A percentile compares a stretch with the other conserved stretches of the same genome.
phyloP scores from a whole-genome alignment of 2,113 vertebrate species.

The Ctenomys sociabilis region DNA sequence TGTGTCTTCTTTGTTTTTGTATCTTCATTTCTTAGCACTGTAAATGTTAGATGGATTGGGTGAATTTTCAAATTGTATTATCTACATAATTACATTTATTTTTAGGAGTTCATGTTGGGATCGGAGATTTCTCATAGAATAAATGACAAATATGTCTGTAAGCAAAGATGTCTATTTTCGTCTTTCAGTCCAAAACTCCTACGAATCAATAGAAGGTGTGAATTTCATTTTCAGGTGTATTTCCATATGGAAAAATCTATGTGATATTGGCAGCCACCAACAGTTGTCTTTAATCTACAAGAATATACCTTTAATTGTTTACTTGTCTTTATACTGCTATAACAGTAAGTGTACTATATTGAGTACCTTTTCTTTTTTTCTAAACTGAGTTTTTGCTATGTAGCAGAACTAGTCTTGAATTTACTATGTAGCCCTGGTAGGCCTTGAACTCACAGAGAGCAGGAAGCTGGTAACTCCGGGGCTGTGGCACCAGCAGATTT shows the following conservation, averaged over 20 bases:
- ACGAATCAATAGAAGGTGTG: neutral
- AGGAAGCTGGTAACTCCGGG: neutral
- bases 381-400: neutral
- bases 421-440: neutral
- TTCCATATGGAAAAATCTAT: slow-evolving; percentile 27
- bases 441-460: neutral
- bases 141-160: neutral
- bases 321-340: neutral
- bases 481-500: neutral
- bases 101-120: slow-evolving; percentile 39
- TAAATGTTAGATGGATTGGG: neutral
- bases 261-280: neutral
- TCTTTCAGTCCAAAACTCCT: slow-evolving; percentile 34
- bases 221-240: slow-evolving; percentile 33
- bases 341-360: neutral
- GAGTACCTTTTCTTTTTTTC: neutral
- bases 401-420: neutral
- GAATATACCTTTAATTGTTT: neutral
- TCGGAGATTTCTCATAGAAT: slow-evolving; percentile 38
- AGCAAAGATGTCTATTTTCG: slow-evolving; percentile 41
- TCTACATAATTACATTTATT: neutral
- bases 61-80: slow-evolving; percentile 11
- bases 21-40: neutral
- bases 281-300: neutral
- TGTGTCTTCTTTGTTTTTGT: slow-evolving; percentile 48